These are phyloP conservation scores for Paracentrotus lividus DNA, from an alignment of 53 echinoderm and acorn worm genomes.

Conservation along the genomic window DNA sequence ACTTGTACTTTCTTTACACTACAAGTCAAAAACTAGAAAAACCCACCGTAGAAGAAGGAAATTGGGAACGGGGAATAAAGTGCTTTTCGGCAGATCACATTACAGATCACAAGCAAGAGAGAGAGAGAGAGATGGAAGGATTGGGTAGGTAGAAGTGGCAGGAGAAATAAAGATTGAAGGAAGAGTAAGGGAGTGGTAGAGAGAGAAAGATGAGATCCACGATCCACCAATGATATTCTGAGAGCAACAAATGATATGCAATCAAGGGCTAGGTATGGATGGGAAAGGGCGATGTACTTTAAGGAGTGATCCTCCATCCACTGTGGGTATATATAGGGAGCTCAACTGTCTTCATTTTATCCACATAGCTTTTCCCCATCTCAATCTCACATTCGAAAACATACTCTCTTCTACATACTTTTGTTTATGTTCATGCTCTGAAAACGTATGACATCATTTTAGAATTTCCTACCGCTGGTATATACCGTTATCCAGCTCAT, in stretches of 20 bases:
- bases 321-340: neutral
- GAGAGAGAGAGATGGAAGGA: neutral
- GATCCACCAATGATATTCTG: slow-evolving; percentile 60
- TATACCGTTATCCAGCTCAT: neutral
- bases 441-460: neutral
- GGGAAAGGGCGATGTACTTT: slow-evolving; percentile 60
- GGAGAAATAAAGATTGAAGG: slow-evolving; percentile 45
- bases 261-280: slow-evolving; percentile 26
- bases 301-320: neutral
- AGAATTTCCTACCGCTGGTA: neutral
- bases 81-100: slow-evolving; percentile 22
- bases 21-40: slow-evolving; percentile 42
- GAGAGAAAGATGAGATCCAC: slow-evolving; percentile 62
- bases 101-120: neutral
- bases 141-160: neutral
- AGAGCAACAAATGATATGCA: slow-evolving; percentile 67
- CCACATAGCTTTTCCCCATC: neutral
- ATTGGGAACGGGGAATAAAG: slow-evolving; percentile 50
- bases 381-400: neutral
- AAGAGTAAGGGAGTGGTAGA: slow-evolving; percentile 1
- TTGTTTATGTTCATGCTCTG: neutral
- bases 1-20: slow-evolving; percentile 4
- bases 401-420: neutral
- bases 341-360: slow-evolving; percentile 10
- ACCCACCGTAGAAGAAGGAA: slow-evolving; percentile 28